Percentiles rank a stretch among this genome's conserved stretches.
These are phyloP conservation scores for Melanchra persicariae DNA, from an alignment of 2,888 invertebrate genomes.

Conservation along the genomic window DNA sequence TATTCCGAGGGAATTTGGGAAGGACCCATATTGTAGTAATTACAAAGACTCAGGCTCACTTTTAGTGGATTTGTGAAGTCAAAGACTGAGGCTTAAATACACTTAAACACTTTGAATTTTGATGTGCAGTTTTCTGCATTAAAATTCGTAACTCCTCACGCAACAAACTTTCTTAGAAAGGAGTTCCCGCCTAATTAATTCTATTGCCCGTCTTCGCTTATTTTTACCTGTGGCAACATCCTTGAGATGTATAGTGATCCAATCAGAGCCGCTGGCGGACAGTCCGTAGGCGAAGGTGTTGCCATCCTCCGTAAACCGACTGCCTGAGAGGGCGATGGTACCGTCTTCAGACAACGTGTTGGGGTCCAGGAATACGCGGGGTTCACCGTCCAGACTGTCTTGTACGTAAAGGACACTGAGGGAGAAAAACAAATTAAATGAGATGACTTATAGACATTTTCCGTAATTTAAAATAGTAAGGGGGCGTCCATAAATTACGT, in stretches of 20 bases:
- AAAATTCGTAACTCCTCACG: no score
- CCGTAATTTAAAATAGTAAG: no score
- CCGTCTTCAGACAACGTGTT: conserved; percentile 98
- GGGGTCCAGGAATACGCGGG: conserved; percentile 98
- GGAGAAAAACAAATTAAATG: not conserved
- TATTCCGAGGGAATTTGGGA: not conserved
- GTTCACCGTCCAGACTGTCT: conserved; percentile 94
- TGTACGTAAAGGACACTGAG: conserved; percentile 97
- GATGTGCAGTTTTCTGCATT: no score
- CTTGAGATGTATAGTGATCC: conserved; percentile 97
- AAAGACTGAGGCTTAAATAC: no score
- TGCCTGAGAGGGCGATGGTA: conserved; percentile 94
- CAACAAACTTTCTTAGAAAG: no score
- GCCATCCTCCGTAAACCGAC: conserved; percentile 97
- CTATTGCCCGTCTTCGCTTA: not conserved
- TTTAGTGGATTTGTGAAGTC: no score
- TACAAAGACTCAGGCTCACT: no score
- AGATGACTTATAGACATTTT: no score
- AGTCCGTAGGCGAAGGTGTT: conserved; percentile 97
- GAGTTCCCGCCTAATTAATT: no score
- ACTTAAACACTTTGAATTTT: no score
- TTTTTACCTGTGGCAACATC: conserved; percentile 92
- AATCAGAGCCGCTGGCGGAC: conserved; percentile 98
- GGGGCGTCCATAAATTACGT: no score
- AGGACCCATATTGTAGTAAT: no score